Evolutionary conservation across 1,140 invertebrate genomes (phyloP).

Genomic region (Lordiphosa collinella): DNA sequence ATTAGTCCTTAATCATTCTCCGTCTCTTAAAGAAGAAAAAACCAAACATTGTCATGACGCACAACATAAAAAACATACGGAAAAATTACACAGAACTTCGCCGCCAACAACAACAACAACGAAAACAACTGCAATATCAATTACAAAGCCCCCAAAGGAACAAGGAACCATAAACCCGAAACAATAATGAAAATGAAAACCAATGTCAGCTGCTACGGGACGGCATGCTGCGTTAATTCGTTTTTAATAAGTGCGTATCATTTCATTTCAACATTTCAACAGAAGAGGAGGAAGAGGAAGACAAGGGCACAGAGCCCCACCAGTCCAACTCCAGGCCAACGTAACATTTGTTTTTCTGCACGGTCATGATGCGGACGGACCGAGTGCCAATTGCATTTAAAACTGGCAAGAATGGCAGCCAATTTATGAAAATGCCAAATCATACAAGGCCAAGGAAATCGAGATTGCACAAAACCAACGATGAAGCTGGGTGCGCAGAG

Average conservation of each 20-base stretch:
- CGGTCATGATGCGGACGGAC: constrained; percentile 33
- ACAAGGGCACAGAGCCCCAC: constrained; percentile 16
- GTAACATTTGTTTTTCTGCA: constrained; percentile 29
- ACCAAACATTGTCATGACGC: too few species aligned
- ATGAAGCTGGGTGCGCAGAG: constrained; percentile 11
- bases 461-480: constrained; percentile 56
- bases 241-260: constrained; percentile 78
- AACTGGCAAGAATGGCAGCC: constrained; percentile 62
- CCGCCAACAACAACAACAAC: constrained; percentile 3
- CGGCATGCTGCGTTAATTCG: constrained; percentile 74
- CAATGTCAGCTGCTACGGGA: constrained; percentile 47
- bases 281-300: constrained; percentile 19
- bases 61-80: too few species aligned
- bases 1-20: too few species aligned
- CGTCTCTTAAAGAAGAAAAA: too few species aligned
- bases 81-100: background rate
- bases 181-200: constrained; percentile 48
- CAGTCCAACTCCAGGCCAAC: constrained; percentile 31
- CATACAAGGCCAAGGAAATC: constrained; percentile 76
- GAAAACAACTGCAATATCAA: constrained; percentile 60
- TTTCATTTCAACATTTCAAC: constrained; percentile 77
- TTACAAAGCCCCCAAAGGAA: constrained; percentile 60
- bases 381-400: constrained; percentile 75
- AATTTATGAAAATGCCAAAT: constrained; percentile 76
- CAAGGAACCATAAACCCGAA: constrained; percentile 25